Base-by-base conservation (phyloP, 2,888 invertebrate genomes). In the Drosophila setosimentum region DNA sequence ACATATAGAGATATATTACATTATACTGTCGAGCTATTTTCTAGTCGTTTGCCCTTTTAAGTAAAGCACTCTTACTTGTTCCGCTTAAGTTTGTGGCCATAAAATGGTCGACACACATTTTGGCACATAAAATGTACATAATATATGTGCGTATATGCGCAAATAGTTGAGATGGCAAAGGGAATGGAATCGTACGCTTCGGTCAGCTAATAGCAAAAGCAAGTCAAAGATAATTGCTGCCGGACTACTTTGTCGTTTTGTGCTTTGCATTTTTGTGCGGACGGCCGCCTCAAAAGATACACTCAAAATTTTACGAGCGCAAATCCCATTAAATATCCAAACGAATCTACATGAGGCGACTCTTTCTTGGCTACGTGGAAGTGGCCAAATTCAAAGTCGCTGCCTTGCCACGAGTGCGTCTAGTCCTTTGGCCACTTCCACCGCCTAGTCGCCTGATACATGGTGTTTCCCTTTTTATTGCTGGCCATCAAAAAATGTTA, bases 201-300 rank as follows among this genome's bases (percentile, higher is more conserved):
- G 89, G 82, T 77, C 80, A 85, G 85, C 88, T 87, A 87, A 87
- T 89, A 81, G 90, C 78, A 79, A 76, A 84, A 80, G 68, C 87
- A 84, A 89, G 89, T 87, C 89, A 76, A 75, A 80, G 83, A 86
- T 86, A 86, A 86, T 86, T 89, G 90, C 86, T 78, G 70, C 40
- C 40, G 68, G 63, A 71, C 75, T 69, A 76, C 80, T 78, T 76
- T 82, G 87, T 84, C 72, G 76, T 68, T 58, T 63, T 71, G 64
- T 65, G 73, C 80, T 85, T 85, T 84, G 84, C 78, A 73, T 73
- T 80, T 77, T 72, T 45, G 42, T 45, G 45, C 1, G 35, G 53
- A 53, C 59, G 33, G 58, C 32, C 53, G 60, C 57, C 66, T 40
- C 51, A 64, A 69, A 55, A 82, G 80, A 85, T 86, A 85, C 79